Evolutionary conservation across 2,113 vertebrate genomes (phyloP).

Genomic region (Erinaceus europaeus): DNA sequence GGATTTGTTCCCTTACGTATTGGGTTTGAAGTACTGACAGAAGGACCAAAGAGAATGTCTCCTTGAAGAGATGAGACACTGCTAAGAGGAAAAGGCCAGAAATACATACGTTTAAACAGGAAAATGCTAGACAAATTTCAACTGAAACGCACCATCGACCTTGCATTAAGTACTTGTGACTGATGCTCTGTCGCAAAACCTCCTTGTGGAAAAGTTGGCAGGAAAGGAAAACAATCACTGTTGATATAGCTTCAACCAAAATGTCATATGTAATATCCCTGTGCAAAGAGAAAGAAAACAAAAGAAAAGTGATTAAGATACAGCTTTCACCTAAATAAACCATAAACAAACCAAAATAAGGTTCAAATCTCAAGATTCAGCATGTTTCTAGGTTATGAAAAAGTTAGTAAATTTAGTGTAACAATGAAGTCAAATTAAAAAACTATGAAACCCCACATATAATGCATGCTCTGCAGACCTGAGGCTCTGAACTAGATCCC

Average conservation of each 20-base stretch:
- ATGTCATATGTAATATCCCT: conserved; percentile 98
- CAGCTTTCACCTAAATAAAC: conserved; percentile 22
- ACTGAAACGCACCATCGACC: conserved; percentile 90
- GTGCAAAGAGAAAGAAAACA: conserved; percentile 2
- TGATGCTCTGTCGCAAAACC: conserved; percentile 89
- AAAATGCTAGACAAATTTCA: background rate
- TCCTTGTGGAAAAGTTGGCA: conserved; percentile 97
- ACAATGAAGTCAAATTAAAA: no score
- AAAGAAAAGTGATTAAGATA: conserved; percentile 4
- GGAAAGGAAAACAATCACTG: conserved; percentile 93
- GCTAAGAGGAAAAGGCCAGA: background rate
- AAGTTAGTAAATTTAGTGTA: no score
- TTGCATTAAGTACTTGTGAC: conserved; percentile 92
- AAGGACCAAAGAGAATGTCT: background rate
- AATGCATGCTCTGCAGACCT: no score
- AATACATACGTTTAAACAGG: background rate
- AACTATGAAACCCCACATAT: no score
- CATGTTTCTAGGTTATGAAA: no score
- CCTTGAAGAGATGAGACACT: background rate
- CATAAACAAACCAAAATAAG: no score
- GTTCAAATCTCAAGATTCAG: no score
- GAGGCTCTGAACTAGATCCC: no score
- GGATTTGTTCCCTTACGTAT: background rate
- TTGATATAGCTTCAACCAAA: conserved; percentile 95
- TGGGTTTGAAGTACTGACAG: background rate